These are phyloP conservation scores for Pelosia muscerda DNA, from an alignment of 2,888 invertebrate genomes.

Conservation along the genomic window DNA sequence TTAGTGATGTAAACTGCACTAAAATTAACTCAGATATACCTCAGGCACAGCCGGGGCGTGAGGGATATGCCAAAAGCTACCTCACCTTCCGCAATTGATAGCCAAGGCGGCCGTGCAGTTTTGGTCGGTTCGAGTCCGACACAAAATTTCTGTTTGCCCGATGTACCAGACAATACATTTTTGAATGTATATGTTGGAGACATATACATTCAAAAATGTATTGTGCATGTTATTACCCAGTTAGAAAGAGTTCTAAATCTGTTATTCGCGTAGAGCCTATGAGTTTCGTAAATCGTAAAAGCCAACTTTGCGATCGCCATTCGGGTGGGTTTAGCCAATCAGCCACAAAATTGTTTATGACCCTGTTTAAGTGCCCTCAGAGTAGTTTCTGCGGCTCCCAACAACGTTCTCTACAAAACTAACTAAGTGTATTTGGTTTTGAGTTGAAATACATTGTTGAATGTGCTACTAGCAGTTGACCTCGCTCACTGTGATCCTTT, in stretches of 20 bases:
- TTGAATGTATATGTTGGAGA: no score
- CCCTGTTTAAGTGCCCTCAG: conserved; percentile 23
- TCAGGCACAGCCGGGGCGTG: no score
- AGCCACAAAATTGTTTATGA: conserved; percentile 40
- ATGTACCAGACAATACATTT: not conserved
- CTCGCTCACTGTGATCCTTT: not conserved
- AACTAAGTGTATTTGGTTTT: conserved; percentile 25
- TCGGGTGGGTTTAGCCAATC: conserved; percentile 28
- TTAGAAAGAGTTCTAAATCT: conserved; percentile 18
- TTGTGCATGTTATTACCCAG: not conserved
- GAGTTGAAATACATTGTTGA: not conserved
- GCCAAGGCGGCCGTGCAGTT: no score
- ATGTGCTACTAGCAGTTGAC: not conserved
- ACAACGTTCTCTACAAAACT: conserved; percentile 26
- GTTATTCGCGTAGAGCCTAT: conserved; percentile 17
- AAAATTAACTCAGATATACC: not conserved
- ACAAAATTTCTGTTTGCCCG: not conserved
- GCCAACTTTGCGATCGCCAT: conserved; percentile 35
- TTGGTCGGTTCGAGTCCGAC: no score
- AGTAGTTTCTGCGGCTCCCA: conserved; percentile 23
- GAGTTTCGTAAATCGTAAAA: conserved; percentile 38
- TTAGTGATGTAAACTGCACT: no score
- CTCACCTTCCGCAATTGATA: no score
- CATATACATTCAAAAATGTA: not conserved
- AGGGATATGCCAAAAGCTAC: no score